Base-by-base conservation (phyloP, 2,797 vertebrate species). In the Thaleichthys pacificus region DNA sequence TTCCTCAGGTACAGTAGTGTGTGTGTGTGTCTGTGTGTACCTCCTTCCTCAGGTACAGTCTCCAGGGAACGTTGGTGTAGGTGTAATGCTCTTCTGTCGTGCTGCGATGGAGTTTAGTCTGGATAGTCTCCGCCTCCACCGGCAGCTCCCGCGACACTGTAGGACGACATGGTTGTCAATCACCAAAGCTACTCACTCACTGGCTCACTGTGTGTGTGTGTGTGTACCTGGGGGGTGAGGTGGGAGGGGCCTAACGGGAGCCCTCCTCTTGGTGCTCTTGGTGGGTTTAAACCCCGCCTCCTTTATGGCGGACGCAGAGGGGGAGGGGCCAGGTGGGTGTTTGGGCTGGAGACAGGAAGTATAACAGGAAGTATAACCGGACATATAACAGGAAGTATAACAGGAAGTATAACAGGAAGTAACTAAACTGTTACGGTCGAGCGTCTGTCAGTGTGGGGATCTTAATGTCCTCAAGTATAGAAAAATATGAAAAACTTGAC, bases 11-110 rank as follows among this genome's bases (percentile, higher is more conserved):
- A 42, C 38, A 24, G 24, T 24, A 42, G 38, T 42, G 38, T 42
- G 38, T 42, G 38, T 42, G 11, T 42, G 38, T 11, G 38, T 35
- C 0, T 35, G 49, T 35, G 35, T 35, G 35, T 35, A 35, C 7
- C 35, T 35, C 35, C 35, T 35, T 35, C 35, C 35, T 91, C 77
- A 99, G 92, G 87, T 95, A 97, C 65, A 99, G 92, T 74, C 90
- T 95, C 96, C 98, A 99, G 71, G 96, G 93, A n/a, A 96, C 92
- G 0, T 96, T 95, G 79, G 91, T 95, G 90, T 99, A 99, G 76
- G 95, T 93, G 71, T 98, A 99, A 86, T 96, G 94, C 64, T 94
- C 92, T 49, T 97, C 92, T 0, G 93, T 96, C 86, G 80, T 87
- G 72, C 91, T 91, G 70, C 90, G 91, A 76, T 98, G 96, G 60